A percentile compares a stretch with the other conserved stretches of the same genome.
Conservation (phyloP, 2,113 vertebrate species). For the Eolophus roseicapilla region DNA sequence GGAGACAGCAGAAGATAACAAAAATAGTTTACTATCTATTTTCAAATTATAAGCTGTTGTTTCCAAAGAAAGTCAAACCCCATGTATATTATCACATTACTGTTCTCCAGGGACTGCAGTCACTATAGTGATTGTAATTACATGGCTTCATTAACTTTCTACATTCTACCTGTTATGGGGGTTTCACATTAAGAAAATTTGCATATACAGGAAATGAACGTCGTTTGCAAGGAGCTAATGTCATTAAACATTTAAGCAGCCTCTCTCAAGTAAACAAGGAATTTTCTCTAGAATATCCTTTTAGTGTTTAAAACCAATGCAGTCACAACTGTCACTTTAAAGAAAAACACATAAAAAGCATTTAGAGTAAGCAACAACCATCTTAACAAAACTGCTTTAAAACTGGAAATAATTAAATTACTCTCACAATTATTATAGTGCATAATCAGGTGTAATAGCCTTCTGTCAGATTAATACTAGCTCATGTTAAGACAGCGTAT, state of each 20-base stretch:
- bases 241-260: constrained; percentile 83
- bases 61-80: constrained; percentile 77
- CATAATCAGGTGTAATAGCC: neutral
- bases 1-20: constrained; percentile 79
- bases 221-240: constrained; percentile 79
- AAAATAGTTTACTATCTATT: constrained; percentile 87
- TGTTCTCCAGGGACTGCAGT: constrained; percentile 79
- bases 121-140: constrained; percentile 91
- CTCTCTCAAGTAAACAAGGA: constrained; percentile 70
- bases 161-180: constrained; percentile 84
- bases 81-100: constrained; percentile 81
- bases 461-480: neutral
- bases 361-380: constrained; percentile 34
- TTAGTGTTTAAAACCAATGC: constrained; percentile 33
- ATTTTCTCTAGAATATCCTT: constrained; percentile 46
- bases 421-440: neutral
- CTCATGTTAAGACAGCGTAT: neutral
- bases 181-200: constrained; percentile 87
- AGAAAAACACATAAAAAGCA: constrained; percentile 21
- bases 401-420: constrained; percentile 33
- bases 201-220: constrained; percentile 90
- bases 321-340: constrained; percentile 24
- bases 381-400: constrained; percentile 41
- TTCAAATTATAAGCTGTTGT: constrained; percentile 81
- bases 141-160: constrained; percentile 92